A percentile compares a stretch with the other conserved stretches of the same genome.
Conservation (phyloP, 2,888 invertebrate species). For the Galerucella nymphaeae region DNA sequence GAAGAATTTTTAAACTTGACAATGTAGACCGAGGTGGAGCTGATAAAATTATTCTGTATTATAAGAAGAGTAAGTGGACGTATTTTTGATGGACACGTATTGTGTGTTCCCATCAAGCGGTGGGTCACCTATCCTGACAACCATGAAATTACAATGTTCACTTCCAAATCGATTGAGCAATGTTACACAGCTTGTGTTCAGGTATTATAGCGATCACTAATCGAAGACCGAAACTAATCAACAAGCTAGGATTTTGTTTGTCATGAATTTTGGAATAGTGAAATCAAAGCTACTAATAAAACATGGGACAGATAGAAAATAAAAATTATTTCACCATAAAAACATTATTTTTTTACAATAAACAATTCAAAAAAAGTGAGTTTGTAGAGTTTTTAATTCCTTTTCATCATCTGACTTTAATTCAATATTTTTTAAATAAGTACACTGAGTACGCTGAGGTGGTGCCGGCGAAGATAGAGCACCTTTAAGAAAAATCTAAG, state of each 20-base stretch:
- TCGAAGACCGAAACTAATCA: slow-evolving; percentile 29
- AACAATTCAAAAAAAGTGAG: no score
- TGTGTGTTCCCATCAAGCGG: slow-evolving; percentile 61
- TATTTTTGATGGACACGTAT: slow-evolving; percentile 41
- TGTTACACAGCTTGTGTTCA: slow-evolving; percentile 57
- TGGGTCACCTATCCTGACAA: slow-evolving; percentile 63
- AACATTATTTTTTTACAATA: no score
- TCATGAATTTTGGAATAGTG: not conserved
- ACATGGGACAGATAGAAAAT: no score
- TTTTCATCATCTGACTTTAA: no score
- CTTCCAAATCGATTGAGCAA: slow-evolving; percentile 64
- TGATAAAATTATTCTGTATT: slow-evolving; percentile 14
- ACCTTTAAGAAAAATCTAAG: no score
- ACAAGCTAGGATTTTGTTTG: not conserved
- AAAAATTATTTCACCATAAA: no score
- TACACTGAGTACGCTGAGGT: no score
- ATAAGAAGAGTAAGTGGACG: slow-evolving; percentile 13
- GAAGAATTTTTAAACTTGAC: not conserved
- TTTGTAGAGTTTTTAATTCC: no score
- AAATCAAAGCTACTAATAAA: not conserved
- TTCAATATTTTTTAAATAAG: no score
- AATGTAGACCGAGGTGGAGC: not conserved
- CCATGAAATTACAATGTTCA: slow-evolving; percentile 66
- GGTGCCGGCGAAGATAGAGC: no score
- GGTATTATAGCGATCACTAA: slow-evolving; percentile 57